These are phyloP conservation scores for Drosophila seguyi DNA, from an alignment of 1,140 invertebrate species.

Conservation along the genomic window DNA sequence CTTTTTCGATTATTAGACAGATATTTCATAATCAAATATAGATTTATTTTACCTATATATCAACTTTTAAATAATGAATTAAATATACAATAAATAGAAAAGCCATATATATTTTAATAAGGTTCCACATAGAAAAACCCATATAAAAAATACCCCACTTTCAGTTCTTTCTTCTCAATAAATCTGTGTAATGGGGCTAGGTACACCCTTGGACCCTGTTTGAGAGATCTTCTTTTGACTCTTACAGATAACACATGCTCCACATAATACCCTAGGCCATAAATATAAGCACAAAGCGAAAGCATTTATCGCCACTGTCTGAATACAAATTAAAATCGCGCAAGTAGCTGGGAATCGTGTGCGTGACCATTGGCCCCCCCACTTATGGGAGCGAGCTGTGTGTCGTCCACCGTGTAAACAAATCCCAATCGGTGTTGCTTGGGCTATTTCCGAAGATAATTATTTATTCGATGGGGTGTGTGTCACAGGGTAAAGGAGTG, in stretches of 20 bases:
- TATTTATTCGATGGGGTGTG: neutral
- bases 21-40: too few relatives aligned
- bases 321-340: constrained; percentile 31
- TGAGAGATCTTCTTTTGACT: neutral
- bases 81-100: too few relatives aligned
- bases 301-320: constrained; percentile 19
- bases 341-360: constrained; percentile 21
- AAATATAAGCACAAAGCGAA: constrained; percentile 25
- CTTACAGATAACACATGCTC: constrained; percentile 30
- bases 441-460: neutral
- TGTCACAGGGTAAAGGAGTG: constrained; percentile 17
- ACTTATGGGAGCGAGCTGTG: neutral
- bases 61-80: too few relatives aligned
- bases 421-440: neutral
- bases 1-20: too few relatives aligned
- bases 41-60: too few relatives aligned
- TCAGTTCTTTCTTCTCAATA: neutral
- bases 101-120: too few relatives aligned
- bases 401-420: constrained; percentile 6
- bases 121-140: too few relatives aligned
- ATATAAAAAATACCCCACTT: neutral
- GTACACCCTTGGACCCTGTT: neutral
- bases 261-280: constrained; percentile 16
- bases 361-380: constrained; percentile 52
- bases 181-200: neutral